These are phyloP conservation scores for Limonius californicus DNA, from an alignment of 1,140 invertebrate genomes.

Conservation along the genomic window DNA sequence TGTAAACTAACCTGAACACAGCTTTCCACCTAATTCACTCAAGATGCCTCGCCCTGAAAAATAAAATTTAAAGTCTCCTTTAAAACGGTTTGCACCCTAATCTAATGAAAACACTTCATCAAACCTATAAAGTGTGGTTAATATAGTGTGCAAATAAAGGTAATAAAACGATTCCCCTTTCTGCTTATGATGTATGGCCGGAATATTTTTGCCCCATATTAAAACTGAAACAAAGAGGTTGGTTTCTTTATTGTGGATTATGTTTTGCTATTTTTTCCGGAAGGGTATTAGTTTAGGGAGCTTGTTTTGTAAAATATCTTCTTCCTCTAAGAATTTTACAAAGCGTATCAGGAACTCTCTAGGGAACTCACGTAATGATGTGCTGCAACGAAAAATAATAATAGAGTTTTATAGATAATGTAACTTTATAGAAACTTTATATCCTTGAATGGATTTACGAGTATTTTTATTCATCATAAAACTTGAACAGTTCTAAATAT, in stretches of 20 bases:
- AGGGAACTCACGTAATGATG: background rate
- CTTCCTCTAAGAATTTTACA: background rate
- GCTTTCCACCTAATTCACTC: conserved; percentile 29
- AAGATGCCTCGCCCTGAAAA: conserved; percentile 19
- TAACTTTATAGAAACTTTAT: conserved; percentile 9
- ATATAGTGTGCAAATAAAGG: conserved; percentile 15
- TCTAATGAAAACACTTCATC: conserved; percentile 25
- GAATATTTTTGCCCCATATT: background rate
- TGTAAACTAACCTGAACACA: conserved; percentile 25
- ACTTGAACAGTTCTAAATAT: background rate
- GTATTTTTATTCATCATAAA: conserved; percentile 3
- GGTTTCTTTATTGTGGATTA: background rate
- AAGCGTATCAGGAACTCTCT: background rate
- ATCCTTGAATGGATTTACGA: background rate
- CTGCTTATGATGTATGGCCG: background rate
- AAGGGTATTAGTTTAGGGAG: background rate
- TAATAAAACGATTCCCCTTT: conserved; percentile 13
- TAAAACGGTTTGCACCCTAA: conserved; percentile 21
- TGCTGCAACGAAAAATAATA: background rate
- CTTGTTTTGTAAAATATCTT: background rate
- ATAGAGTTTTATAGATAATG: background rate
- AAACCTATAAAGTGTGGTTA: conserved; percentile 19
- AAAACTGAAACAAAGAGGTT: background rate
- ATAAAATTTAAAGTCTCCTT: conserved; percentile 25
- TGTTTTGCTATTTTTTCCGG: background rate